Base-by-base conservation (phyloP, 2,113 vertebrate species). In the Cygnus atratus region DNA sequence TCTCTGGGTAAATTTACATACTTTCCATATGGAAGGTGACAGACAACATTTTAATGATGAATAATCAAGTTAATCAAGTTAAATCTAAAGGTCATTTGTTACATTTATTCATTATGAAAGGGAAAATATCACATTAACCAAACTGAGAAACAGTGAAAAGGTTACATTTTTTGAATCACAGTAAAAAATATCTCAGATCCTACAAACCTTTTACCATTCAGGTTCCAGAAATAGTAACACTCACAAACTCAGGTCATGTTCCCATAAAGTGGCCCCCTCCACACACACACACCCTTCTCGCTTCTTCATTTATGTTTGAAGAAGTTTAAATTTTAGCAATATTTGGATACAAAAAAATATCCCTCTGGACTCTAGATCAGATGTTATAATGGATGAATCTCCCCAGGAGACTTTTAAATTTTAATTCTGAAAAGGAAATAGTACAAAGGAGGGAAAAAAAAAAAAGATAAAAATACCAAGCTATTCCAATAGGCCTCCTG, bases 21-120 rank as follows among this genome's bases (percentile, higher is more conserved):
- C 4, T 82, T 87, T 84, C 54, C 21, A 44, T 79, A 65, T 37
- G 66, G 62, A 84, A 4, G 24, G 26, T 62, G 58, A 65, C 74
- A 95, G 35, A 91, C 93, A 93, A 43, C 24, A 76, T 54, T 94
- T 94, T 70, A 90, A 57, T 91, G 76, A 81, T 68, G 52, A 93
- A 76, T 82, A 94, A 81, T 63, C 68, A 78, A 95, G 31, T 48
- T 65, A 89, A 79, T 92, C 12, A 84, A 61, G 48, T 79, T 82
- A 90, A 93, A 87, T 61, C 21, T 68, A 89, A 92, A 72, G 61
- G 61, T 89, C 33, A 79, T 50, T 91, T 89, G 11, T 57, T 88
- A 85, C 13, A 92, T 91, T 79, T 94, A 82, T 76, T 90, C 62
- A 68, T 31, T 87, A 76, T 62, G 70, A 95, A 93, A 83, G 3